These are phyloP conservation scores for Crocallis elinguaria DNA, from an alignment of 2,888 invertebrate genomes.

Conservation along the genomic window DNA sequence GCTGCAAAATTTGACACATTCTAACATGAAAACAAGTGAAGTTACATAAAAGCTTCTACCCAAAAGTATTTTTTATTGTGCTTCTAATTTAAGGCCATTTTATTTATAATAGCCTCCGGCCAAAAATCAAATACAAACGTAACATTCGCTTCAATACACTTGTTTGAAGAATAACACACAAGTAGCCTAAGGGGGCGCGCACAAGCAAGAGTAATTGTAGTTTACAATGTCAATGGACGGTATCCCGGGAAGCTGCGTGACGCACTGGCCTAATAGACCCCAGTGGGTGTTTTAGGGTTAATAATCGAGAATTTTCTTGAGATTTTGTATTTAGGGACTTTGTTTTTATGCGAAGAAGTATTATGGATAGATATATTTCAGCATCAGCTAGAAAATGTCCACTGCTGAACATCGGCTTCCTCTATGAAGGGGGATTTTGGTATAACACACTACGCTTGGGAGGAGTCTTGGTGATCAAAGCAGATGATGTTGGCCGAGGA, in stretches of 20 bases:
- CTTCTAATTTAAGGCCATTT: neutral
- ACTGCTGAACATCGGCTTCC: too few species aligned
- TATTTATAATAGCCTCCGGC: conserved; percentile 13
- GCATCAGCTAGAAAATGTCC: too few species aligned
- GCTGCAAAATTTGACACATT: too few species aligned
- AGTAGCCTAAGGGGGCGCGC: conserved; percentile 44
- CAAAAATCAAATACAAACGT: conserved; percentile 18
- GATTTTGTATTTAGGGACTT: neutral
- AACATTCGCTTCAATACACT: conserved; percentile 23
- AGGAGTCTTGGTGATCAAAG: too few species aligned
- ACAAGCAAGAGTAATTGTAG: conserved; percentile 40
- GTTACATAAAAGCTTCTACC: too few species aligned
- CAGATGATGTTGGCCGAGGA: too few species aligned
- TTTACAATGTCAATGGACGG: conserved; percentile 39
- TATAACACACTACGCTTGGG: too few species aligned
- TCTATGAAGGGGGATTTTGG: too few species aligned
- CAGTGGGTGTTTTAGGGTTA: conserved; percentile 39
- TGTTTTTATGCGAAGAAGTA: neutral
- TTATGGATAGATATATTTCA: too few species aligned
- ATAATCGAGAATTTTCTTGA: neutral
- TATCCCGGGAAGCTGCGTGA: conserved; percentile 26
- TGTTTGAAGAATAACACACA: conserved; percentile 30
- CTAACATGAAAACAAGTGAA: too few species aligned
- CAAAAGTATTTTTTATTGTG: too few species aligned
- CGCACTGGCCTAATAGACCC: conserved; percentile 35